Base-by-base conservation (phyloP, 2,888 invertebrate species). In the Branchipolynoe longqiensis region DNA sequence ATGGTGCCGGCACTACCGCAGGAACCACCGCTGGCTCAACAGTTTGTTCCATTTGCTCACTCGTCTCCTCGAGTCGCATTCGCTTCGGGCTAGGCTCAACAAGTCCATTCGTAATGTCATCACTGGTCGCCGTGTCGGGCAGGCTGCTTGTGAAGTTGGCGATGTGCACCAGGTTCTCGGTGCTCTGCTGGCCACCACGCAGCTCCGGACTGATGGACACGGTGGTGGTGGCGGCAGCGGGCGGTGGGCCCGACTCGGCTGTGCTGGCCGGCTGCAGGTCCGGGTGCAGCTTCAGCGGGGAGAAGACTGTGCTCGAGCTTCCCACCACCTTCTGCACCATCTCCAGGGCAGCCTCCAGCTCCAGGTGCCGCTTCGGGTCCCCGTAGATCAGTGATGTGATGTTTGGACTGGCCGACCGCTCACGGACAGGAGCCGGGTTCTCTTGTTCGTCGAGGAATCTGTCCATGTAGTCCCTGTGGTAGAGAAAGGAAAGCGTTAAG, bases 391-490 rank as follows among this genome's bases (percentile, higher is more conserved):
- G 90, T 18, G 94, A 94, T 88, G 95, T 95, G 69, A 96, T 95
- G 90, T 96, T 96, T 0, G 96, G 96, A 22, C 96, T 96, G 38
- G 96, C 96, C 85, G 96, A 96, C 36, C 96, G 95, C 84, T 93
- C 92, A 31, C 92, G 85, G 28, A 89, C 85, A 6, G 62, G 86
- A 48, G 88, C 78, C 22, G 88, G 89, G 86, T 88, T 91, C 85
- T 94, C 94, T 93, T 97, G 97, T 92, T 98, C 97, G 86, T 93
- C 93, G 90, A 98, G 94, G 94, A 98, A 98, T 90, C 97, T 95
- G 92, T 98, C 98, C 97, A 98, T 97, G 92, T 97, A 97, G 94
- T 98, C 98, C 86, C 95, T 95, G 93, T 48, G 93, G 91, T n/a
- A n/a, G 73, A 85, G 62, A 59, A 31, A 82, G 62, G 6, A 69